These are phyloP conservation scores for Indicator maculatus DNA, from an alignment of 2,113 vertebrate species.

Conservation along the genomic window DNA sequence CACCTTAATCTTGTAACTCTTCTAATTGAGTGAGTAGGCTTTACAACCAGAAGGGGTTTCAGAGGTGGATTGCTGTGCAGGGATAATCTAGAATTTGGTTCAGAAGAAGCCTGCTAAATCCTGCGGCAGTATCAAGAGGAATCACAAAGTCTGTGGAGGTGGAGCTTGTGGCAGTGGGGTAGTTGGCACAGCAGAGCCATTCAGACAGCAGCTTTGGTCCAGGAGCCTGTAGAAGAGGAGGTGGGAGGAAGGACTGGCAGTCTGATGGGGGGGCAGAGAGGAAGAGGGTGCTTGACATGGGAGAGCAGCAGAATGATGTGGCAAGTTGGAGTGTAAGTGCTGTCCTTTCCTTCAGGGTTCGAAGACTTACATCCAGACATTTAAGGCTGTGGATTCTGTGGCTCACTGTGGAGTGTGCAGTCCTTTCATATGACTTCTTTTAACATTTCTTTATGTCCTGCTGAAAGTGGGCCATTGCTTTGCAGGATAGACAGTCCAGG, in stretches of 20 bases:
- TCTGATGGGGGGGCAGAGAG: background rate
- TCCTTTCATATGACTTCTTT: background rate
- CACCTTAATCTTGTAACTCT: background rate
- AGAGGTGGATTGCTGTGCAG: background rate
- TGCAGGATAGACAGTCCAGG: background rate
- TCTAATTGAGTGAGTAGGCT: background rate
- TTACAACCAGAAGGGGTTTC: background rate
- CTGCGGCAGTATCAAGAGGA: background rate
- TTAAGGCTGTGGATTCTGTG: background rate
- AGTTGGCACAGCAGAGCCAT: background rate
- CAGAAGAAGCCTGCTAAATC: background rate
- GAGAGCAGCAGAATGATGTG: background rate
- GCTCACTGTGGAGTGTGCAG: background rate
- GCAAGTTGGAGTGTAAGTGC: background rate
- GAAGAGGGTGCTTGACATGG: background rate
- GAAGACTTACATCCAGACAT: background rate
- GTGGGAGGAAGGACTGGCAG: background rate
- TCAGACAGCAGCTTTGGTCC: background rate
- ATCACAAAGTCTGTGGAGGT: background rate
- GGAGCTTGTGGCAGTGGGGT: background rate
- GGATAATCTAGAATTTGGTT: background rate
- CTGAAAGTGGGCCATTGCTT: background rate
- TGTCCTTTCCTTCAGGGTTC: background rate
- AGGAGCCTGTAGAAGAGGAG: background rate
- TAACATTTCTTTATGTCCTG: background rate